Evolutionary conservation across 2,888 invertebrate genomes (phyloP).

Genomic region (Ectobius pallidus): DNA sequence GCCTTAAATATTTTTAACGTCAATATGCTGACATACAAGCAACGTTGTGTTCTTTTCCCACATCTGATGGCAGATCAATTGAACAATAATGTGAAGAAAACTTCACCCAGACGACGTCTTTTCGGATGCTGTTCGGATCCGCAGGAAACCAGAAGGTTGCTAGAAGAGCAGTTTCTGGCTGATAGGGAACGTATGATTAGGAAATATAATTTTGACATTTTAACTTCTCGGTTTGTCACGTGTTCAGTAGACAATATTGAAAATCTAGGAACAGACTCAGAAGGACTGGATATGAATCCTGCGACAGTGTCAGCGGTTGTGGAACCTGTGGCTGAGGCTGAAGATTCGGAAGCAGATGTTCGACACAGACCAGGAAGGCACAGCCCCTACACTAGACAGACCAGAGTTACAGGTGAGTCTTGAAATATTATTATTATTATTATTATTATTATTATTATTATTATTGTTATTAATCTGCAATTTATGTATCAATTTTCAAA

Average conservation of each 20-base stretch:
- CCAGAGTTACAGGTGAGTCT: slow-evolving; percentile 4
- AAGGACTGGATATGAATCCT: background rate
- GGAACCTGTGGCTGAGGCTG: background rate
- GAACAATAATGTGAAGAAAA: background rate
- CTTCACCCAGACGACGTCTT: background rate
- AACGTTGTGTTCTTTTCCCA: background rate
- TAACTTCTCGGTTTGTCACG: background rate
- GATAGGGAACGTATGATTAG: background rate
- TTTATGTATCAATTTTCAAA: too few species aligned
- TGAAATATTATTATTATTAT: too few species aligned
- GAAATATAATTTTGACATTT: background rate
- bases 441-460: too few species aligned
- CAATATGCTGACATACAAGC: background rate
- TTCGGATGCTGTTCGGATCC: background rate
- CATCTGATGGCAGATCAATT: background rate
- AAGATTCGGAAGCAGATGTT: background rate
- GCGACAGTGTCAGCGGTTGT: background rate
- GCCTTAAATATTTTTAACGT: too few species aligned
- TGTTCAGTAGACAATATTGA: too few species aligned
- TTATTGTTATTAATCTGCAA: too few species aligned
- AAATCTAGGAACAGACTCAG: background rate
- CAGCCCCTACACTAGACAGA: slow-evolving; percentile 5
- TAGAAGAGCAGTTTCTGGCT: background rate
- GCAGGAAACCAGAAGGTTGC: background rate
- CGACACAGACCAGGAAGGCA: background rate